Evolutionary conservation across 1,140 invertebrate genomes (phyloP), one percentile per base, ranked within the genome.

Genomic region (Lutraria rhynchaena): DNA sequence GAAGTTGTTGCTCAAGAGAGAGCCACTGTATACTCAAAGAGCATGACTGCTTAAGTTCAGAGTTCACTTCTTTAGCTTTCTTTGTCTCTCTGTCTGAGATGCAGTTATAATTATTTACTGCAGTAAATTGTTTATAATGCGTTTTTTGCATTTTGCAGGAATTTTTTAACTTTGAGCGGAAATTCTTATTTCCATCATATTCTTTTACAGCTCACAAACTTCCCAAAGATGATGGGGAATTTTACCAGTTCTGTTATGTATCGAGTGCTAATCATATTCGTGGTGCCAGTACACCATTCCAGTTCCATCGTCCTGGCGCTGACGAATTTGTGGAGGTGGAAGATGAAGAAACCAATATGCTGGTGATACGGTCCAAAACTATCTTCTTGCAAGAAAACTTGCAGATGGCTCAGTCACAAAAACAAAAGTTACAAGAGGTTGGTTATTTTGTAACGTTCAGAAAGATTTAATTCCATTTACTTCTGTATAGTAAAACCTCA

Each of bases 221-320:
- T 37, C 92, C 92, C 5, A 86, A 89, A 58, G 92, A 92, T 84
- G 91, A 93, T 88, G 91, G 91, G 3, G 92, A 92, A 70, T 93
- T 92, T 69, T 93, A 92, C 77, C 92, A 93, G 87, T 93, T 93
- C 82, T 91, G 90, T 74, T 93, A 92, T 80, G 86, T 93, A 15
- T 89, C 87, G 19, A 83, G 86, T 35, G 74, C 82, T 51, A 88
- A 88, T 13, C 87, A 91, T 51, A 89, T 92, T 15, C 67, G 89
- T n/a, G 92, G 92, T 35, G 91, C 91, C 7, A 92, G 91, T 69
- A 91, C 89, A 57, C 92, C 92, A 55, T 93, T 93, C 85, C 91
- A 92, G 74, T 92, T 93, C 80, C 85, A 87, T 53, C 77, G 81
- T 46, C 87, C 88, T 3, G 65, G 86, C 61, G 82, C 87, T 22